These are phyloP conservation scores for Patiria pectinifera DNA, from an alignment of 53 echinoderm and acorn worm genomes.

Conservation along the genomic window DNA sequence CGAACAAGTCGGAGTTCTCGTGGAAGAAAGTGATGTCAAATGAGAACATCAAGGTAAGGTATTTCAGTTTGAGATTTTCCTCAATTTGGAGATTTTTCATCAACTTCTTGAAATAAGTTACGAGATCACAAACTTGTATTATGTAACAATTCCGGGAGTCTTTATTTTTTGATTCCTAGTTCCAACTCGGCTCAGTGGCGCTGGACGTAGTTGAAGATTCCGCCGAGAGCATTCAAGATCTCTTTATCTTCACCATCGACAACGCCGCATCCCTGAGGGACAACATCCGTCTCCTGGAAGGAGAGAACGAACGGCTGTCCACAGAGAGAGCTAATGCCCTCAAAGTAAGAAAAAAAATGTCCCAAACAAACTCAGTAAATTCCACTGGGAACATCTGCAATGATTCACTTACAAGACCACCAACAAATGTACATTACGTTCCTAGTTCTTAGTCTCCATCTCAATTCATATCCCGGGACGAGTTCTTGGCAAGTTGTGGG, in stretches of 20 bases:
- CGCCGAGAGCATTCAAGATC: conserved; percentile 62
- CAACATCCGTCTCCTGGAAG: conserved; percentile 68
- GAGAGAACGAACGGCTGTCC: conserved; percentile 79
- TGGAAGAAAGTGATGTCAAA: conserved; percentile 89
- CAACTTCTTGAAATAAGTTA: no score
- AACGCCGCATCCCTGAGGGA: conserved; percentile 59
- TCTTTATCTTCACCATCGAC: conserved; percentile 72
- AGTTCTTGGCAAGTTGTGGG: no score
- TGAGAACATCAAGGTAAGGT: conserved; percentile 66
- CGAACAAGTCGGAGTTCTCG: conserved; percentile 49
- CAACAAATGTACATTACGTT: no score
- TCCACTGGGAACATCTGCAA: background rate
- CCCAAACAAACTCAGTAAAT: background rate
- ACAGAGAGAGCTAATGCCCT: conserved; percentile 77
- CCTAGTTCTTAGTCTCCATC: background rate
- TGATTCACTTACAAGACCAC: no score
- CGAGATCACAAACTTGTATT: no score
- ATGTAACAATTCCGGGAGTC: background rate
- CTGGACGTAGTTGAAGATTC: conserved; percentile 61
- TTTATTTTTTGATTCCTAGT: conserved; percentile 38
- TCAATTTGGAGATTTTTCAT: background rate
- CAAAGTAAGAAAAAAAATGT: conserved; percentile 50
- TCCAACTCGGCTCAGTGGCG: conserved; percentile 71
- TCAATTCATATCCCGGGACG: no score
- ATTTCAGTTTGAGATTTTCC: no score